These are phyloP conservation scores for Novumbra hubbsi DNA, from an alignment of 2,797 vertebrate species.

Conservation along the genomic window DNA sequence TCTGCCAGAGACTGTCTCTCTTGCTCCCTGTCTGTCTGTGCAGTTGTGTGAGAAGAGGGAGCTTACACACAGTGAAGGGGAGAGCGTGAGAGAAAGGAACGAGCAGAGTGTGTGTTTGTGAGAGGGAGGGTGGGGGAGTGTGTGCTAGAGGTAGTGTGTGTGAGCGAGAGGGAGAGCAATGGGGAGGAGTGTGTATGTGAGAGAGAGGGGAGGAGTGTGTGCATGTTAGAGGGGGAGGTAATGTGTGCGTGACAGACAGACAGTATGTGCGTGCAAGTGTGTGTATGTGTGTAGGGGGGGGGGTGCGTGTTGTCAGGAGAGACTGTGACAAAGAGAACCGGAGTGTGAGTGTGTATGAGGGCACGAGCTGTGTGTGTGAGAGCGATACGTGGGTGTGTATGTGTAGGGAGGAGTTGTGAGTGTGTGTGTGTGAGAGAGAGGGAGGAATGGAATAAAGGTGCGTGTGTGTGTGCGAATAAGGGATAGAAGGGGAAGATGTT, in stretches of 20 bases:
- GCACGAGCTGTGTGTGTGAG: constrained; percentile 42
- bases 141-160: constrained; percentile 12
- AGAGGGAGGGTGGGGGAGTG: constrained; percentile 7
- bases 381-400: constrained; percentile 12
- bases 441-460: constrained; percentile 56
- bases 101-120: constrained; percentile 24
- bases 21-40: constrained; percentile 15
- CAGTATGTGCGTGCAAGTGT: constrained; percentile 19
- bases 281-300: constrained; percentile 23
- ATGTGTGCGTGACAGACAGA: constrained; percentile 18
- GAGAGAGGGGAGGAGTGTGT: constrained; percentile 16
- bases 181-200: constrained; percentile 14
- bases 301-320: constrained; percentile 9
- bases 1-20: constrained; percentile 26
- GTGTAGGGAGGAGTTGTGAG: constrained; percentile 21
- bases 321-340: constrained; percentile 26
- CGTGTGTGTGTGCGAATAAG: constrained; percentile 47
- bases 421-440: constrained; percentile 29
- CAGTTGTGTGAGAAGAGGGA: constrained; percentile 41
- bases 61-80: constrained; percentile 35
- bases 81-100: constrained; percentile 62
- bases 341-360: constrained; percentile 57
- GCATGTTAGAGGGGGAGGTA: constrained; percentile 34
- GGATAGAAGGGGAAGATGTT: background rate
- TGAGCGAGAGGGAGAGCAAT: constrained; percentile 8